Evolutionary conservation across 2,113 vertebrate genomes (phyloP).

Genomic region (Rhipidura dahli): DNA sequence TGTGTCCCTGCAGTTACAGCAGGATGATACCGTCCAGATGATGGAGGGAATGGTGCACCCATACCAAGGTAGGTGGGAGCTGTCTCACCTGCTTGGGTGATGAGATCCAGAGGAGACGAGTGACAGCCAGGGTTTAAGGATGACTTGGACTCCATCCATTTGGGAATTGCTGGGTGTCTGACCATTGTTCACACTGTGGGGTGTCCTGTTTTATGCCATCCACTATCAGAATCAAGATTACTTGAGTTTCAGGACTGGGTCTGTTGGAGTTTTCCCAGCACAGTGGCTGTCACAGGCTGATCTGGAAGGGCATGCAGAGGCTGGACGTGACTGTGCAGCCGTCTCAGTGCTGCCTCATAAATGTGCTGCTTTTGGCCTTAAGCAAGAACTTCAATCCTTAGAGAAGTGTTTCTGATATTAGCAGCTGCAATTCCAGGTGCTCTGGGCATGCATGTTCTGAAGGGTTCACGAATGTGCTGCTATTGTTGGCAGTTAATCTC

Average conservation of each 20-base stretch:
- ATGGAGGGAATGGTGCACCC: conserved; percentile 91
- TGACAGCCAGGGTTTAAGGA: not conserved
- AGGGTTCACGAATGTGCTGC: not conserved
- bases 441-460: not conserved
- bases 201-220: not conserved
- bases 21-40: conserved; percentile 82
- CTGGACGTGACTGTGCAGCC: not conserved
- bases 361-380: not conserved
- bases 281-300: not conserved
- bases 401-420: not conserved
- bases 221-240: not conserved
- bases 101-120: not conserved
- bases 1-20: conserved; percentile 87
- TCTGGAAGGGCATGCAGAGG: not conserved
- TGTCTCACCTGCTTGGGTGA: not conserved
- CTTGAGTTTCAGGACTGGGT: not conserved
- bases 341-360: not conserved
- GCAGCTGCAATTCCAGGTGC: not conserved
- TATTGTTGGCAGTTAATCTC: not conserved
- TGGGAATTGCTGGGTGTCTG: not conserved
- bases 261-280: not conserved
- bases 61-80: conserved; percentile 80
- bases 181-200: not conserved
- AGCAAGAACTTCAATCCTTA: not conserved
- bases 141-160: not conserved